Base-by-base conservation (phyloP, 2,797 vertebrate species). In the Peromyscus eremicus region DNA sequence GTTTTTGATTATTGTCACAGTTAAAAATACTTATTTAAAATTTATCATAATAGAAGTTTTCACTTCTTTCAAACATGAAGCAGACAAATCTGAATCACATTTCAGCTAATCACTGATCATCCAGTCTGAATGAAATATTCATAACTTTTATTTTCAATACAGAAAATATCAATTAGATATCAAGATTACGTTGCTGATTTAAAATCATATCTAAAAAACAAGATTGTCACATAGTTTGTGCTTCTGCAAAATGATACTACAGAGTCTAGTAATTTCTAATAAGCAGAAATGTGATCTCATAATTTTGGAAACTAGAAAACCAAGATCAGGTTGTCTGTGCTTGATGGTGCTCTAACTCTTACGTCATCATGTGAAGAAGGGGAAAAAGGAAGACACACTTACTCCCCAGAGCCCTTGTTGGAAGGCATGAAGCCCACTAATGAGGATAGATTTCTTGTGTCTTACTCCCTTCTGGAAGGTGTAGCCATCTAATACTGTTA, bases 291-390 rank as follows among this genome's bases (percentile, higher is more conserved):
- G 11, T 46, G 2, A n/a, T n/a, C 14, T 55, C 14, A 37, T 25
- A 8, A 2, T 40, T 75, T 83, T 29, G 57, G 25, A 73, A 11
- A 5, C 13, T 29, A 55, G 17, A 16, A 83, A 75, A 55, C 0
- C 29, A 66, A 66, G 34, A 27, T 43, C 5, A 43, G 4, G 27
- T 17, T 57, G 23, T 25, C 23, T 43, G 14, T 29, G 14, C 2
- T 29, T 60, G 9, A 27, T 40, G 29, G 68, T 9, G 12, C 2
- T 60, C n/a, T 57, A 29, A 23, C 2, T 8, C 6, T 11, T 13
- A 1, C 4, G 6, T 27, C 1, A 21, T 29, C 46, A 62, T 23
- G 6, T 2, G 43, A 49, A 3, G 25, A 19, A 27, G 1, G 4
- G 6, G 2, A 75, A 60, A 6, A 3, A 21, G 13, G 52, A 29